These are phyloP conservation scores for Pyrgus malvae DNA, from an alignment of 2,888 invertebrate species.

Conservation along the genomic window DNA sequence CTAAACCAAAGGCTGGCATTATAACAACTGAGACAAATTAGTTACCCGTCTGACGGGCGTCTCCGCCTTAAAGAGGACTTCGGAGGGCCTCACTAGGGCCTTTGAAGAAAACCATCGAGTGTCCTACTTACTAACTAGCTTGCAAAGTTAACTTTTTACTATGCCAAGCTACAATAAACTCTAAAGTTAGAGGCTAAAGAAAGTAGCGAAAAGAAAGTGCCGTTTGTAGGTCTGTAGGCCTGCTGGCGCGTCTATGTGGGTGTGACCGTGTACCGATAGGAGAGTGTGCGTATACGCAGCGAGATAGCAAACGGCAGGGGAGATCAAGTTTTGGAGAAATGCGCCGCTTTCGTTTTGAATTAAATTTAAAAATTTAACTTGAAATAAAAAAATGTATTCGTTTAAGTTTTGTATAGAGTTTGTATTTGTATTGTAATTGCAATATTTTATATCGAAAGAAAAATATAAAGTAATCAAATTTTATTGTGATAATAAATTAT, in stretches of 20 bases:
- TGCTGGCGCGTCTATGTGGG: slow-evolving; percentile 52
- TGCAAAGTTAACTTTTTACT: slow-evolving; percentile 39
- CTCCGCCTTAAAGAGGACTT: slow-evolving; percentile 25
- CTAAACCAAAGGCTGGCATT: slow-evolving; percentile 1
- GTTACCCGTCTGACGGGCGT: slow-evolving; percentile 8
- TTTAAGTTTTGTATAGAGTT: no score
- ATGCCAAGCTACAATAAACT: slow-evolving; percentile 40
- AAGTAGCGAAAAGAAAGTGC: slow-evolving; percentile 52
- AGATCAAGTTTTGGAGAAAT: slow-evolving; percentile 67
- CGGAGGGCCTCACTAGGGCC: slow-evolving; percentile 60
- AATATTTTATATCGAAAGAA: no score
- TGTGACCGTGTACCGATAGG: slow-evolving; percentile 44
- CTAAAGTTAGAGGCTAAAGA: slow-evolving; percentile 37
- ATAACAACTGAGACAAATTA: slow-evolving; percentile 21
- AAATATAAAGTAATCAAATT: no score
- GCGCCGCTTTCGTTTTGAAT: slow-evolving; percentile 49
- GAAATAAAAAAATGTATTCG: no score
- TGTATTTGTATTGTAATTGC: no score
- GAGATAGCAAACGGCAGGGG: slow-evolving; percentile 70
- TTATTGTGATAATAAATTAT: no score
- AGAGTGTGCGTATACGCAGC: slow-evolving; percentile 69
- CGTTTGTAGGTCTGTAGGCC: slow-evolving; percentile 79
- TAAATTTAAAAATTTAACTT: not conserved
- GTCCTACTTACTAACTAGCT: slow-evolving; percentile 66
- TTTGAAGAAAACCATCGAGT: slow-evolving; percentile 68